Conservation (phyloP, 2,113 vertebrate genomes). For the Albula glossodonta region DNA sequence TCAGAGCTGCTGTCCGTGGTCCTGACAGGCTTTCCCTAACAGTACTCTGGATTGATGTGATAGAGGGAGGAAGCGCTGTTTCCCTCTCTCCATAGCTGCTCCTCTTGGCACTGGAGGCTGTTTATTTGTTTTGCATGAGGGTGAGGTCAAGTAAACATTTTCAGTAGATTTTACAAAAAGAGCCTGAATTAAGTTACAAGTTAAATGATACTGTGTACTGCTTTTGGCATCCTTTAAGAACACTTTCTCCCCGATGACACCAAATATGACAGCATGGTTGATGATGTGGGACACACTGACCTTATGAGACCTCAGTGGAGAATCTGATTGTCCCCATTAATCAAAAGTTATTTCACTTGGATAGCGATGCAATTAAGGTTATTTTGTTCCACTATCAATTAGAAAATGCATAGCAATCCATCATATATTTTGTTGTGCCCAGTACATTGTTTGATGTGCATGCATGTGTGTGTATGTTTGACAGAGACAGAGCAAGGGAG, state of each 20-base stretch:
- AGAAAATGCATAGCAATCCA: conserved; percentile 55
- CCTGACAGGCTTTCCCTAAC: neutral
- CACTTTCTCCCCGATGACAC: conserved; percentile 25
- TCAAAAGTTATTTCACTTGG: conserved; percentile 52
- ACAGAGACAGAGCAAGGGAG: neutral
- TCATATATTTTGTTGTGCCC: conserved; percentile 49
- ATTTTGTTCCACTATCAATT: conserved; percentile 59
- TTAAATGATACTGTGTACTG: neutral
- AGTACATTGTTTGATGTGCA: neutral
- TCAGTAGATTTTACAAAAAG: neutral
- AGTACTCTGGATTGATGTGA: neutral
- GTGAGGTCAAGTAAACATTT: neutral
- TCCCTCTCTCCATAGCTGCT: neutral
- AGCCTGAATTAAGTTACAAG: neutral
- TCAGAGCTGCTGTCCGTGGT: neutral
- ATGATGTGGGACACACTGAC: conserved; percentile 12
- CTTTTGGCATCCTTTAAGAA: neutral
- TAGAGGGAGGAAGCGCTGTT: neutral
- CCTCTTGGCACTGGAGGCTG: neutral
- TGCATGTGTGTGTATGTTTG: neutral
- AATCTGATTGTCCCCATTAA: conserved; percentile 52
- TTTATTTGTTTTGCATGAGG: neutral
- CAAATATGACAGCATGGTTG: conserved; percentile 48
- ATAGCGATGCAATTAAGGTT: conserved; percentile 48
- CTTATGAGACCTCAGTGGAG: conserved; percentile 35